Percentiles rank a stretch among this genome's conserved stretches.
Evolutionary conservation across 2,113 vertebrate genomes (phyloP).

Genomic region (Pelmatolapia mariae): DNA sequence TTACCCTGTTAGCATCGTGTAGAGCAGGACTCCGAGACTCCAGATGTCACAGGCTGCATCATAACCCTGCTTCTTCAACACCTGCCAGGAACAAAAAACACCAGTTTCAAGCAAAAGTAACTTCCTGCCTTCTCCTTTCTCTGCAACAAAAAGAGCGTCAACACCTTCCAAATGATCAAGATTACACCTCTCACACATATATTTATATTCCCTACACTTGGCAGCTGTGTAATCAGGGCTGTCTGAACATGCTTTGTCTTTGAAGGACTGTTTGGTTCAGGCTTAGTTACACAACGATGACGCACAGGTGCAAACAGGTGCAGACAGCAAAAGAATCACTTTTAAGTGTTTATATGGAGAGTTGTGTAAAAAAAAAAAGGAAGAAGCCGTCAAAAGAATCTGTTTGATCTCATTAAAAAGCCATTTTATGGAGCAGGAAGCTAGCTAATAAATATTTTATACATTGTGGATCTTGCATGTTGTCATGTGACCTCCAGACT

Average conservation of each 20-base stretch:
- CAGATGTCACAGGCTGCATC: conserved; percentile 78
- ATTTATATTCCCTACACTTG: background rate
- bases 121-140: background rate
- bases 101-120: background rate
- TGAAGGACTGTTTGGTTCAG: background rate
- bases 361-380: background rate
- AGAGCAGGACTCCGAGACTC: conserved; percentile 76
- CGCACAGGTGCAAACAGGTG: background rate
- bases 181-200: background rate
- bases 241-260: background rate
- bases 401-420: background rate
- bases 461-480: background rate
- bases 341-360: background rate
- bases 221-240: background rate
- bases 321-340: background rate
- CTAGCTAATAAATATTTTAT: rapidly evolving
- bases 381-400: background rate
- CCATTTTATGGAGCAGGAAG: background rate
- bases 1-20: conserved; percentile 76
- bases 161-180: background rate
- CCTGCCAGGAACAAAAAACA: conserved; percentile 35
- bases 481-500: background rate
- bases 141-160: background rate
- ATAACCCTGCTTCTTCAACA: conserved; percentile 76
- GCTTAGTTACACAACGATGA: background rate